Conservation (phyloP, 1,140 invertebrate species). For the Drosophila albomicans region DNA sequence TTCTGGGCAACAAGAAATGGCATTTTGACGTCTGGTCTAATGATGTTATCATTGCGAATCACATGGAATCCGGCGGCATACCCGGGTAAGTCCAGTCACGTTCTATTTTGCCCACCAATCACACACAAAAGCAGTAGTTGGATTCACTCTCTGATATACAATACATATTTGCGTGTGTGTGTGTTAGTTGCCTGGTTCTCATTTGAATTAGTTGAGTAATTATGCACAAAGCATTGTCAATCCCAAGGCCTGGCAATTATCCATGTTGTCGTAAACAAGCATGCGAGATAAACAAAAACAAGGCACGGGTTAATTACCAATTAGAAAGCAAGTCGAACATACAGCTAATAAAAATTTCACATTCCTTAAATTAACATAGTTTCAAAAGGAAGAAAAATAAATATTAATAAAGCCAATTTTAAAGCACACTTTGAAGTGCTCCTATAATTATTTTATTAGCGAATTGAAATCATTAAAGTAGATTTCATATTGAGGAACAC, state of each 20-base stretch:
- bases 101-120: conserved; percentile 5
- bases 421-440: too few species aligned
- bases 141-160: not conserved
- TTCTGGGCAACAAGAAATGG: conserved; percentile 97
- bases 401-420: too few species aligned
- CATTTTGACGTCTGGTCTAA: conserved; percentile 99
- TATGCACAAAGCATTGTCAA: conserved; percentile 44
- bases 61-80: conserved; percentile 97
- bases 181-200: not conserved
- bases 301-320: conserved; percentile 14
- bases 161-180: conserved; percentile 6
- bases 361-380: too few species aligned
- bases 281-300: conserved; percentile 5
- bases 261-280: conserved; percentile 14
- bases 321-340: not conserved
- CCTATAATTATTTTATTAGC: too few species aligned
- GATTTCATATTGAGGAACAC: too few species aligned
- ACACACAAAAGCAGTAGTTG: not conserved
- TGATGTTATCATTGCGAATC: conserved; percentile 98
- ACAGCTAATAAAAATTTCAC: not conserved
- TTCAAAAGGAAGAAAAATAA: too few species aligned
- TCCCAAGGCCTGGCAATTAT: conserved; percentile 13
- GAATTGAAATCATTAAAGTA: too few species aligned
- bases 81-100: conserved; percentile 90
- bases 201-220: conserved; percentile 39